Base-by-base conservation (phyloP, 2,113 vertebrate genomes). In the Platysteira castanea region DNA sequence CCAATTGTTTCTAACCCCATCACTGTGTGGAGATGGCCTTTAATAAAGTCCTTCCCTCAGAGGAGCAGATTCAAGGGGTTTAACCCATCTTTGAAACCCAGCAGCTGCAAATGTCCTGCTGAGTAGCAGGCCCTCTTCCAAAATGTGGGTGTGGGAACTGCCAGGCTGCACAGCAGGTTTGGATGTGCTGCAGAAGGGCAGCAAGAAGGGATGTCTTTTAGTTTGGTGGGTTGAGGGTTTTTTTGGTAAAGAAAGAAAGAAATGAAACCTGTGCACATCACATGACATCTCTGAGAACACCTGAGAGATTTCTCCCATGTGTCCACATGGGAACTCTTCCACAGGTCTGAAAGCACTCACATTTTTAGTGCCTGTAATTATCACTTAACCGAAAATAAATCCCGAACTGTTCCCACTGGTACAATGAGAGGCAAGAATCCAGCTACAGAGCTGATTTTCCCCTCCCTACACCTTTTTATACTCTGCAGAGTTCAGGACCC, bases 311-410 rank as follows among this genome's bases (percentile, higher is more conserved):
- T 68, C 39, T 79, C 13, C 44, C 49, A 9, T 0, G 1, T 21
- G 35, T 50, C 37, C 44, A 26, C 8, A 50, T 3, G 10, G 75
- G 57, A 79, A 79, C 19, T 56, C 13, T 89, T 86, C 30, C 8
- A 54, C 44, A 56, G 35, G 52, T 37, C 56, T 49, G 52, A 79
- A 83, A 70, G 35, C 20, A 59, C 15, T 64, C 70, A 19, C 15
- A 10, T 41, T 90, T 82, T 75, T 39, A 86, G 84, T 42, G 78
- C 85, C 84, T 46, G 39, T 39, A 69, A 87, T 61, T 78, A 78
- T 46, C 74, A 87, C 64, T 69, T 46, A 46, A 69, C 39, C 39
- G 90, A 87, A 94, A 78, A 61, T 37, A 78, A 90, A 91, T 0
- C 7, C 49, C 53, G 68, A 52, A 92, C 37, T 85, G 39, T 56